Base-by-base conservation (phyloP, 1,140 invertebrate species). In the Drosophila bipectinata region DNA sequence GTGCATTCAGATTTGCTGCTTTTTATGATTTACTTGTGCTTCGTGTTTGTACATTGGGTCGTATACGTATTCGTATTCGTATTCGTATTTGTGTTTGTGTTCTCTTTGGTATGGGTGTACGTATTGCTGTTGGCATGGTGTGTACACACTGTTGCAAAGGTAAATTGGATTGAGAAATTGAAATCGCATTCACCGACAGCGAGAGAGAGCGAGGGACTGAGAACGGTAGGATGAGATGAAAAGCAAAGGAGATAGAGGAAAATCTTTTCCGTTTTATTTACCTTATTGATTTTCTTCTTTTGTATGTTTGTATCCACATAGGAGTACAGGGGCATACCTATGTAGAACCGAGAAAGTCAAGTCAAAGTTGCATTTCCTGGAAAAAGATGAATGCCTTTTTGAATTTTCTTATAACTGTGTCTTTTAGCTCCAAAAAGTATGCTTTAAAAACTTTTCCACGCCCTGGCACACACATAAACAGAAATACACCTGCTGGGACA, bases 141-240 rank as follows among this genome's bases (percentile, higher is more conserved):
- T 75, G 71, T 58, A 39, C 44, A 75, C 60, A 74, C 45, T 72
- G 72, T 76, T 76, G 72, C 73, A 76, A 87, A 85, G 78, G 81
- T 85, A 87, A 85, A 85, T 85, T 85, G 81, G 81, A 85, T 85
- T 85, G 81, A 85, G 78, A 82, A 85, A 85, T 87, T 85, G 81
- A 87, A 85, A 87, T 85, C 81, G 82, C 81, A 81, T 82, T 85
- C 64, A 62, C 21, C 32, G 79, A 59, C 59, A 14, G 26, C 57
- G n/a, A 39, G 34, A 39, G 15, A 28, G 51, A 45, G 53, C 32
- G 21, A 8, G 48, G 28, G n/a, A 32, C 5, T 28, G 26, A 28
- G 26, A 28, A 7, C 5, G 5, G 26, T 44, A 47, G 21, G 41
- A 28, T 14, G n/a, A 44, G 34, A 53, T 18, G 15, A 47, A 21